phyloP scores from a whole-genome alignment of 1,140 invertebrate genomes.

The Papilio dardanus region DNA sequence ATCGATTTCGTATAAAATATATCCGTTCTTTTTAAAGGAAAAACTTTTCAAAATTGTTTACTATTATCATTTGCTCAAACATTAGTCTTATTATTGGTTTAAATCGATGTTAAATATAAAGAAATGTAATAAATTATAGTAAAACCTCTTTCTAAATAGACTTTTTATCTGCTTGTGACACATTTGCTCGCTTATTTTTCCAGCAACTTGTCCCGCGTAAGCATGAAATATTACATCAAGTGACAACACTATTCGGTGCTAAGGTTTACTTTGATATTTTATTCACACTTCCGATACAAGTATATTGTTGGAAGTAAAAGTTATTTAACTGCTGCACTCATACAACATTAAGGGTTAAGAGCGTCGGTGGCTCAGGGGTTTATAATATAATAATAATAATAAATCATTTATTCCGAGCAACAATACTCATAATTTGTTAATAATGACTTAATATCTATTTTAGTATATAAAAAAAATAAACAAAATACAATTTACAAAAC shows the following conservation, averaged over 20 bases:
- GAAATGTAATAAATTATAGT: neutral
- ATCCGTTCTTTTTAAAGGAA: no score
- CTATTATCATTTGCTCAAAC: neutral
- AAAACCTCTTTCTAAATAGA: constrained; percentile 23
- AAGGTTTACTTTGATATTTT: constrained; percentile 22
- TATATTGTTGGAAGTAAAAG: neutral
- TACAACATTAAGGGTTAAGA: no score
- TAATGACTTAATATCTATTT: no score
- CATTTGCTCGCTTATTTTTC: constrained; percentile 28
- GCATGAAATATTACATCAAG: constrained; percentile 35
- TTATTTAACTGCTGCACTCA: neutral
- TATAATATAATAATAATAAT: no score
- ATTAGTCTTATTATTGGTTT: neutral
- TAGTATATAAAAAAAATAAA: no score
- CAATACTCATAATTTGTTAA: no score
- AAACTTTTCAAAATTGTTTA: no score
- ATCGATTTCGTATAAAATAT: no score
- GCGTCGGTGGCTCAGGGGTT: no score
- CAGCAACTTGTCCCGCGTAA: constrained; percentile 29
- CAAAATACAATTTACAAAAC: no score
- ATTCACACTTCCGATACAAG: neutral
- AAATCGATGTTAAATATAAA: neutral
- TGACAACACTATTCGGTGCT: constrained; percentile 22
- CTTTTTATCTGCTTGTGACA: constrained; percentile 23
- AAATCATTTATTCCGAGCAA: no score